Evolutionary conservation across 1,140 invertebrate species (phyloP), one percentile per base, ranked within the genome.

Genomic region (Dreissena rostriformis): DNA sequence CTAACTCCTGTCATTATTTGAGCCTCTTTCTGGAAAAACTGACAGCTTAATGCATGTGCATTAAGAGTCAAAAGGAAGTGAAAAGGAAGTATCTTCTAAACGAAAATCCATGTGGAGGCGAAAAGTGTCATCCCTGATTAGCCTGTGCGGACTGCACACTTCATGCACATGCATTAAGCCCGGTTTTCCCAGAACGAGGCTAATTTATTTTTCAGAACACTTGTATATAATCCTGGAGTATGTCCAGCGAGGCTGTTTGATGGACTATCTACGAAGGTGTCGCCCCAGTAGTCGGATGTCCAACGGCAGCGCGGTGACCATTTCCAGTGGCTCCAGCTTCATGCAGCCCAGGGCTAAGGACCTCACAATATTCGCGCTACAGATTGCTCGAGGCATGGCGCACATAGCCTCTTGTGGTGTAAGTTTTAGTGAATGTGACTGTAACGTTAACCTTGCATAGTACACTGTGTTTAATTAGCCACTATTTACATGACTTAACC

Each of bases 221-320:
- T 49, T 89, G 22, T 82, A 88, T 11, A 87, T 91, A 26, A 87
- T 91, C 14, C 86, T 91, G 86, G 91, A 91, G 78, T 91, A 90
- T 70, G 86, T 90, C 8, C 74, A 85, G 7, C 71, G 87, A 52
- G 90, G 90, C 14, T 89, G 90, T 80, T 75, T 91, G 52, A 87
- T 88, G 71, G 29, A 66, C 17, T 89, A 87, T 65, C 73, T 91
- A 29, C 55, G 88, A 57, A 85, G 88, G 52, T 86, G 84, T 55
- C 81, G 81, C 19, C 79, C 82, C 24, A 82, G 78, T 26, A 76
- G 70, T 52, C 24, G 72, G 2, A 71, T 82, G 57, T 72, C 67
- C 29, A 28, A 28, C 14, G 61, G 65, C 19, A 53, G 53, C 22
- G 24, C 29, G 28, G 28, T 24, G 24, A 67, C 53, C 12, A 53